phyloP scores from a whole-genome alignment of 2,888 invertebrate species.

The Monoplex corrugatus region DNA sequence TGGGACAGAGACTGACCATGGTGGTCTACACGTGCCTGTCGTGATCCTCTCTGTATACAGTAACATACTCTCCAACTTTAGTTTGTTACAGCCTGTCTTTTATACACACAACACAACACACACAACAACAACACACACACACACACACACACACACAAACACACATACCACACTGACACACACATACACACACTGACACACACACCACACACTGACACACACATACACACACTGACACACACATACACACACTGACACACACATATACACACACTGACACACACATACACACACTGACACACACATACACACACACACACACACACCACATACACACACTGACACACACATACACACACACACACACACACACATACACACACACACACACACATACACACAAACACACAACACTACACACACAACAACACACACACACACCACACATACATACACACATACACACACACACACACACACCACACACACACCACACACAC shows the following conservation, averaged over 20 bases:
- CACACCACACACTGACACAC: too few species aligned
- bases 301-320: background rate
- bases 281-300: background rate
- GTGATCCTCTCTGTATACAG: background rate
- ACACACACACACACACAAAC: too few species aligned
- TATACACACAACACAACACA: too few species aligned
- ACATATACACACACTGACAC: background rate
- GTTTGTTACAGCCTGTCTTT: too few species aligned
- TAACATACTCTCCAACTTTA: too few species aligned
- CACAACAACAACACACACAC: too few species aligned
- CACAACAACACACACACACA: background rate
- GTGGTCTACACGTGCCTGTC: background rate
- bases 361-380: background rate
- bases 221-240: too few species aligned
- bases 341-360: background rate
- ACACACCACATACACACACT: background rate
- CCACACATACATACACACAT: background rate
- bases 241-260: background rate
- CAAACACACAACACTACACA: conserved; percentile 51
- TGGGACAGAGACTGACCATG: background rate
- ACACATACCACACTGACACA: too few species aligned
- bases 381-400: background rate
- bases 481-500: conserved; percentile 22
- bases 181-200: too few species aligned
- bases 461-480: conserved; percentile 41